phyloP scores from a whole-genome alignment of 1,140 invertebrate genomes.

The Pararge aegeria region DNA sequence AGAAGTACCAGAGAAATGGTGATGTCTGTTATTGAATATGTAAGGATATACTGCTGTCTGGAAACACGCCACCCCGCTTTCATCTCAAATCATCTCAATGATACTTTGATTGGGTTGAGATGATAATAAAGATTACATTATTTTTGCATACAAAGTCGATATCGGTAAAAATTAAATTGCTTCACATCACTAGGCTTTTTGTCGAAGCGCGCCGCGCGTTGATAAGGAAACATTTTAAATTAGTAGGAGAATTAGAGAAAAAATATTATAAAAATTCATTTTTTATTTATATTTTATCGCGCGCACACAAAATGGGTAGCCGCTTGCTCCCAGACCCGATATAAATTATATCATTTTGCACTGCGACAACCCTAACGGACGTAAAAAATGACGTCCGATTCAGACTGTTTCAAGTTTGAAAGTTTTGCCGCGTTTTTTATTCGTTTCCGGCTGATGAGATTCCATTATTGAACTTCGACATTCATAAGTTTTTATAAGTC shows the following conservation, averaged over 20 bases:
- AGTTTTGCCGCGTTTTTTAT: slow-evolving; percentile 78
- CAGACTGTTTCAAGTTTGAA: slow-evolving; percentile 66
- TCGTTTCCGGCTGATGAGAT: slow-evolving; percentile 73
- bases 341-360: slow-evolving; percentile 80
- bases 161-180: slow-evolving; percentile 22
- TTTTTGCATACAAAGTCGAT: slow-evolving; percentile 30
- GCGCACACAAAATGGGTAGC: slow-evolving; percentile 76
- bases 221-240: slow-evolving; percentile 79
- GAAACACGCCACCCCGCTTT: too few relatives aligned
- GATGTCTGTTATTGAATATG: slow-evolving; percentile 84
- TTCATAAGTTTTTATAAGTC: slow-evolving; percentile 22
- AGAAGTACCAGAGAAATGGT: slow-evolving; percentile 99
- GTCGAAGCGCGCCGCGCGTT: slow-evolving; percentile 70
- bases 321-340: slow-evolving; percentile 67
- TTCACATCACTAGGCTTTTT: slow-evolving; percentile 57
- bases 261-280: slow-evolving; percentile 66
- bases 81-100: too few relatives aligned
- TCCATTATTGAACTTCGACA: slow-evolving; percentile 63
- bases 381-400: slow-evolving; percentile 78
- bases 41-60: neutral
- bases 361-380: slow-evolving; percentile 73
- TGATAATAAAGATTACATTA: too few relatives aligned
- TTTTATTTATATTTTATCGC: slow-evolving; percentile 68
- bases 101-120: too few relatives aligned
- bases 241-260: slow-evolving; percentile 70